phyloP scores from a whole-genome alignment of 1,140 invertebrate species.

The Rhagoletis pomonella region DNA sequence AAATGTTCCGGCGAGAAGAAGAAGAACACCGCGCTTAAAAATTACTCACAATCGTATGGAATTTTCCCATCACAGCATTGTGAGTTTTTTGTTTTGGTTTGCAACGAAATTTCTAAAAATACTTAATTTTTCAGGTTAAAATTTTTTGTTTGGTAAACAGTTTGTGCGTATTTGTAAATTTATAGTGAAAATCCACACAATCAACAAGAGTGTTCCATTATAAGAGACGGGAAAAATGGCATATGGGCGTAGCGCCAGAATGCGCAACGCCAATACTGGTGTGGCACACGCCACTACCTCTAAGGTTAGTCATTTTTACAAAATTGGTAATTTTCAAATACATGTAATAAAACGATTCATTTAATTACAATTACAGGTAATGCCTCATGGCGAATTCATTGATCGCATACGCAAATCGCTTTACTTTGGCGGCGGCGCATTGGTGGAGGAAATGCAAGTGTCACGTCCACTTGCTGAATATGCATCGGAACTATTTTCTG shows the following conservation, averaged over 20 bases:
- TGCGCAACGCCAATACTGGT: slow-evolving; percentile 1
- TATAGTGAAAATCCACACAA: neutral
- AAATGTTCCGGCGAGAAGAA: neutral
- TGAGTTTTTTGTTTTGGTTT: neutral
- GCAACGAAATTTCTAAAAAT: neutral
- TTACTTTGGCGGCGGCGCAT: slow-evolving; percentile 88
- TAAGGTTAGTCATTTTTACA: neutral
- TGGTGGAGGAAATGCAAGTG: slow-evolving; percentile 72
- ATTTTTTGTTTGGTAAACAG: neutral
- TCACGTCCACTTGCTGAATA: slow-evolving; percentile 78
- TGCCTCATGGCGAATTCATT: slow-evolving; percentile 82
- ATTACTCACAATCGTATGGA: slow-evolving; percentile 17
- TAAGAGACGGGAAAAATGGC: neutral
- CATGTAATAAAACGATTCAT: neutral
- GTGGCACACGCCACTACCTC: neutral
- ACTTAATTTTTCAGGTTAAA: neutral
- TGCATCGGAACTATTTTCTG: slow-evolving; percentile 87
- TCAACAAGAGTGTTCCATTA: neutral
- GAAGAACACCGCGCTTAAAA: neutral
- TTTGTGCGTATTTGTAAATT: neutral
- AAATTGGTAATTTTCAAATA: neutral
- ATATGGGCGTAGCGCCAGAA: slow-evolving; percentile 40
- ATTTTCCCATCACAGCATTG: neutral
- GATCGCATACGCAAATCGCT: slow-evolving; percentile 88
- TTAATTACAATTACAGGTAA: slow-evolving; percentile 61